Conservation (phyloP, 2,888 invertebrate genomes). For the Nineta flava region DNA sequence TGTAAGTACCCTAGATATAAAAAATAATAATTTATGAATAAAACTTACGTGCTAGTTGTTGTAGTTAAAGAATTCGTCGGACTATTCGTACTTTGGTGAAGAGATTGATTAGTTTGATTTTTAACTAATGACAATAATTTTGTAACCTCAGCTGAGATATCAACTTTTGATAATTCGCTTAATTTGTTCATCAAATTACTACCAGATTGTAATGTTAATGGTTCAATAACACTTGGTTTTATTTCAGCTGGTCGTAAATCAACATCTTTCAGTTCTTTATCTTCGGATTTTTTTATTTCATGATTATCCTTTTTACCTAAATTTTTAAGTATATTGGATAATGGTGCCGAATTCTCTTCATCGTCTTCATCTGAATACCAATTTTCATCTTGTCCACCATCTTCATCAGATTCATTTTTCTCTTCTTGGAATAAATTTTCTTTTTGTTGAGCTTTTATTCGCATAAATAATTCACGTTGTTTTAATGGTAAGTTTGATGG, state of each 20-base stretch:
- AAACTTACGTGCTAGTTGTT: background rate
- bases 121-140: conserved; percentile 45
- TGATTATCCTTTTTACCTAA: conserved; percentile 5
- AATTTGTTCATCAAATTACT: conserved; percentile 38
- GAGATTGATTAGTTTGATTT: conserved; percentile 6
- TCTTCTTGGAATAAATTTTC: conserved; percentile 27
- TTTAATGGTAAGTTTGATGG: conserved; percentile 43
- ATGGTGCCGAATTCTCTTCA: conserved; percentile 16
- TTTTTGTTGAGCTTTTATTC: conserved; percentile 49
- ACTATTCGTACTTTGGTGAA: conserved; percentile 9
- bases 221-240: conserved; percentile 37
- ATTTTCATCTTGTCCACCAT: conserved; percentile 29
- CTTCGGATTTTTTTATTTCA: conserved; percentile 27
- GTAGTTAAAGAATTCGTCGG: background rate
- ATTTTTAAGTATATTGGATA: conserved; percentile 10
- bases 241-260: conserved; percentile 19
- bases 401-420: conserved; percentile 16
- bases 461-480: conserved; percentile 45
- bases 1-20: too few species aligned
- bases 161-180: conserved; percentile 55
- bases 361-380: conserved; percentile 74
- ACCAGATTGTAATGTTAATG: conserved; percentile 18
- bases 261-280: conserved; percentile 10
- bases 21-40: background rate
- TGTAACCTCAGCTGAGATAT: conserved; percentile 56